Evolutionary conservation across 2,113 vertebrate genomes (phyloP).

Genomic region (Pachypanchax playfairii): DNA sequence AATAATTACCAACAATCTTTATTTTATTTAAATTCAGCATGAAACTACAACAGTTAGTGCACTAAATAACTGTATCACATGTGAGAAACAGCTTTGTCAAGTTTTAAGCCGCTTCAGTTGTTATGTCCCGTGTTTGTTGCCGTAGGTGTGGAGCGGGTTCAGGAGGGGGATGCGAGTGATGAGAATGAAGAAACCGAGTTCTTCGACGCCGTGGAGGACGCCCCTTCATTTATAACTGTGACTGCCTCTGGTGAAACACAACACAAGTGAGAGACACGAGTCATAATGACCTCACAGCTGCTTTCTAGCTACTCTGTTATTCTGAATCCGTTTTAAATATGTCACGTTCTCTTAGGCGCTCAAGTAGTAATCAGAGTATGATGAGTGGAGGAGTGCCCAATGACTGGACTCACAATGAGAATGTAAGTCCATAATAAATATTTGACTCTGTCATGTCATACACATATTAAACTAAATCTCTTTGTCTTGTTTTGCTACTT

Average conservation of each 20-base stretch:
- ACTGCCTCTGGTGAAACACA: conserved; percentile 80
- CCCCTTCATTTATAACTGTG: conserved; percentile 93
- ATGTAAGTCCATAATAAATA: conserved; percentile 77
- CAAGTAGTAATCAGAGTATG: conserved; percentile 85
- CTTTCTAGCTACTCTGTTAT: not conserved
- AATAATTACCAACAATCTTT: too few species aligned
- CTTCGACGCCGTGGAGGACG: conserved; percentile 97
- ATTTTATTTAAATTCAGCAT: too few species aligned
- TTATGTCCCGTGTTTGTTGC: conserved; percentile 12
- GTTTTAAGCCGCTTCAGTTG: not conserved
- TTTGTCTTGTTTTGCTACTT: not conserved
- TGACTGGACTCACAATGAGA: conserved; percentile 88
- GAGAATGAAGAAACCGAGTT: conserved; percentile 97
- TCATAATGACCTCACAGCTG: not conserved
- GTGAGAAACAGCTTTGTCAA: not conserved
- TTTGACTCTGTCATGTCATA: not conserved
- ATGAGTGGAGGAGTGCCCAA: conserved; percentile 82
- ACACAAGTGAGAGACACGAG: conserved; percentile 81
- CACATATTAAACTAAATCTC: not conserved
- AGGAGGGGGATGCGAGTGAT: conserved; percentile 90
- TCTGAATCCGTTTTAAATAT: conserved; percentile 10
- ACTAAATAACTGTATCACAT: too few species aligned
- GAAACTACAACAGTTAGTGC: too few species aligned
- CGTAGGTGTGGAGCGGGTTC: conserved; percentile 76
- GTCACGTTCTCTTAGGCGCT: conserved; percentile 77